Evolutionary conservation across 2,888 invertebrate species (phyloP), one percentile per base, ranked within the genome.

Genomic region (Pemphredon lugubris): DNA sequence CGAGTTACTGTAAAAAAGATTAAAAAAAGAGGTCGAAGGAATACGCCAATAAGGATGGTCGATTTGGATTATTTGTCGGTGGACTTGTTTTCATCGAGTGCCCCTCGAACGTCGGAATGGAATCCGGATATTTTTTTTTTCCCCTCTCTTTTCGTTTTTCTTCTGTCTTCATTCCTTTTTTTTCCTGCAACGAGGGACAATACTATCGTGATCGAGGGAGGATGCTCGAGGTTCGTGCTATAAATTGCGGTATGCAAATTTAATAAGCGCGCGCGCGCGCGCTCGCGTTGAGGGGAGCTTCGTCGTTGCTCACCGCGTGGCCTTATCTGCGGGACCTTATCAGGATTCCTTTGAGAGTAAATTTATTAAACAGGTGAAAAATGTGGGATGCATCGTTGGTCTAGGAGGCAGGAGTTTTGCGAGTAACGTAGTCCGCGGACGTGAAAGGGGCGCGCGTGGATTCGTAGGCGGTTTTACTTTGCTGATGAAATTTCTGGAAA

Each of bases 211-310:
- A 85, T 86, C 80, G 81, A 79, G 77, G 77, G 75, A 73, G 79
- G 72, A 82, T 69, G 77, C 73, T 55, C 34, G 73, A 55, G 70
- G 61, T 63, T 64, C 65, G 74, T 63, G 77, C 81, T 79, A 84
- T 84, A 87, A 85, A 87, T 87, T 82, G 79, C 84, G 44, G 67
- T 85, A 87, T 87, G 86, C 81, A 85, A 87, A 87, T 87, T 83
- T 82, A 84, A 83, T 84, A 84, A 86, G 75, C 74, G 75, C 60
- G 67, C 73, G 67, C 61, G 63, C 39, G 66, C 73, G 54, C n/a
- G n/a, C n/a, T n/a, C n/a, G n/a, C n/a, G n/a, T n/a, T n/a, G n/a
- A n/a, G n/a, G 68, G 16, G 59, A 60, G 54, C 55, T 34, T 59
- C 63, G 63, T 74, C 77, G 72, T 72, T 66, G 60, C 57, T 26